Evolutionary conservation across 1,140 invertebrate species (phyloP), one percentile per base, ranked within the genome.

Genomic region (Meloidogyne exigua): DNA sequence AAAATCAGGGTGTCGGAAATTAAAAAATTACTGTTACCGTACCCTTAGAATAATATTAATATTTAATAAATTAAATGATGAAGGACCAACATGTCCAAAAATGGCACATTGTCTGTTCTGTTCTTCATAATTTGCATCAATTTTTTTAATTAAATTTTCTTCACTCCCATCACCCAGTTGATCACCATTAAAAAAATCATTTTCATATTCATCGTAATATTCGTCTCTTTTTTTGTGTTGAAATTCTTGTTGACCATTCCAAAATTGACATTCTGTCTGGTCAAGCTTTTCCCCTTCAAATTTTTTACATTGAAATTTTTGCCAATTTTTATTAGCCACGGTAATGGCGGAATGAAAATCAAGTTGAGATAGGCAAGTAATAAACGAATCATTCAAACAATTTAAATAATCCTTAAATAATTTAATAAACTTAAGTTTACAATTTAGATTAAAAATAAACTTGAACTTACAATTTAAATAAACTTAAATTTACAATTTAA

Each of bases 341-440:
- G 72, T 73, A 32, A 65, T 65, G n/a, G 72, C 72, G 28, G 72
- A 73, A 11, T 73, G 72, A 65, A 73, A 73, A 18, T 73, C 72
- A 32, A 73, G 65, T 25, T 73, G 72, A 36, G 72, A 21, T 1
- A 73, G 57, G 65, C 72, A 73, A 21, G 42, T 42, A 21, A 39
- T 28, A 32, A 73, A 73, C 7, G 72, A 39, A 65, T 73, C 72
- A 23, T 73, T 73, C 23, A 73, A 21, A 28, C 72, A 73, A 5
- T 32, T 62, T 0, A 42, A 10, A 73, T 73, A 73, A 36, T 39
- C 57, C 72, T 73, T 15, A 49, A 32, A 32, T 3, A 32, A 3
- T 32, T 32, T 32, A 3, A 3, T 32, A 32, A 7, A 32, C 7
- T 32, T 7, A 32, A 32, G 2, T 32, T 32, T 32, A 32, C 28